These are phyloP conservation scores for Drosophila azteca DNA, from an alignment of 1,140 invertebrate genomes.

Conservation along the genomic window DNA sequence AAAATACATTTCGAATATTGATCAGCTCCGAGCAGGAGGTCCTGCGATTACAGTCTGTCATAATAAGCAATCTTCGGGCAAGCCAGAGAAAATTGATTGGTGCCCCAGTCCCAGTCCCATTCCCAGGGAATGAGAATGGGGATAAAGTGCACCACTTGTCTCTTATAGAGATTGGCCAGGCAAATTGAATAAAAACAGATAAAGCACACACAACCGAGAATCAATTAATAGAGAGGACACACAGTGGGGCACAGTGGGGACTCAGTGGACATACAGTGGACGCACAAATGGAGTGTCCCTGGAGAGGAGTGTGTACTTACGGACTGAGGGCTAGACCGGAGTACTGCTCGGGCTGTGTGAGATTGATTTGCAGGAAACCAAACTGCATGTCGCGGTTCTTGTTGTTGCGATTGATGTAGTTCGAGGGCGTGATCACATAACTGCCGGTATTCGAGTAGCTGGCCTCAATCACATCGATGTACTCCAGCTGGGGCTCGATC, in stretches of 20 bases:
- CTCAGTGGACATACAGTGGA: no score
- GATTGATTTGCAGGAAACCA: constrained; percentile 95
- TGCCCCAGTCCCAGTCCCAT: constrained; percentile 15
- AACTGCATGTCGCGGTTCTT: constrained; percentile 90
- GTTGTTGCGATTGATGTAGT: constrained; percentile 89
- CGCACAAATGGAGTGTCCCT: constrained; percentile 1
- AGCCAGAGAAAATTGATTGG: constrained; percentile 56
- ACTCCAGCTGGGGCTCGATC: constrained; percentile 87
- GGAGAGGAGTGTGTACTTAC: constrained; percentile 85
- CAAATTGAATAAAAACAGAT: constrained; percentile 80
- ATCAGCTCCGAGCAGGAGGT: constrained; percentile 58
- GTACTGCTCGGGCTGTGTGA: constrained; percentile 91
- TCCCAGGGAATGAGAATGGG: not conserved
- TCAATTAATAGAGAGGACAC: constrained; percentile 6
- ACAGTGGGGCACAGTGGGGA: constrained; percentile 56
- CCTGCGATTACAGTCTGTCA: constrained; percentile 66
- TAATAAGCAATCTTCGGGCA: constrained; percentile 57
- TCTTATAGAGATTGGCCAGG: constrained; percentile 59
- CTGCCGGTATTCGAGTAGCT: constrained; percentile 87
- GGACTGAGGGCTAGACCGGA: constrained; percentile 89
- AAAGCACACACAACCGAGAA: constrained; percentile 22
- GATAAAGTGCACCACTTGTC: constrained; percentile 25
- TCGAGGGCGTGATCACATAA: constrained; percentile 88
- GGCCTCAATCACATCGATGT: constrained; percentile 86
- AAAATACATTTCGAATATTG: constrained; percentile 72